These are phyloP conservation scores for Sebastes jordani DNA, from an alignment of 2,797 vertebrate genomes.

Conservation along the genomic window DNA sequence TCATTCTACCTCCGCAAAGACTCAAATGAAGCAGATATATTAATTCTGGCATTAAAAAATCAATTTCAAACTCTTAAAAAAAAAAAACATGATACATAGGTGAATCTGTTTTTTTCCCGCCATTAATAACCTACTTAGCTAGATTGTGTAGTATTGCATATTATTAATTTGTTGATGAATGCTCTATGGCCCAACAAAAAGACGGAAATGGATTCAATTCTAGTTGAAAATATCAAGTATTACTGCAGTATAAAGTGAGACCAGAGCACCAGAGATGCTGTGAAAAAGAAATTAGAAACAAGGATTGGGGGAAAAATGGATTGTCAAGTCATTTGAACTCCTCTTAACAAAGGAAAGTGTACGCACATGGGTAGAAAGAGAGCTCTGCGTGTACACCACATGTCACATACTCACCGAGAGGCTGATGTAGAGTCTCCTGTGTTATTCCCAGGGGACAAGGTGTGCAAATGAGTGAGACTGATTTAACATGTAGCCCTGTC, in stretches of 20 bases:
- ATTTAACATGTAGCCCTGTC: constrained; percentile 75
- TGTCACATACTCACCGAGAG: constrained; percentile 33
- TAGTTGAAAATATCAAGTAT: constrained; percentile 3
- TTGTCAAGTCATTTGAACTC: neutral
- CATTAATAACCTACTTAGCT: neutral
- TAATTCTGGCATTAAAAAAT: too few relatives aligned
- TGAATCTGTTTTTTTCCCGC: too few relatives aligned
- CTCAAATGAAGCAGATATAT: too few relatives aligned
- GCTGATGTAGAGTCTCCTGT: constrained; percentile 45
- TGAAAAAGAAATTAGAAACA: neutral
- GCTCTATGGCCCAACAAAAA: neutral
- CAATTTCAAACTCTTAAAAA: too few relatives aligned
- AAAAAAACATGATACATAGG: too few relatives aligned
- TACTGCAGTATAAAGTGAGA: neutral
- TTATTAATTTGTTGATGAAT: constrained; percentile 10
- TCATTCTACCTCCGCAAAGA: too few relatives aligned
- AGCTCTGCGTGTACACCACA: neutral
- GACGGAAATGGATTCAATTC: constrained; percentile 7
- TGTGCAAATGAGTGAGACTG: constrained; percentile 79
- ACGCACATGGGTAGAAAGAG: neutral
- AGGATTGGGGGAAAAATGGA: neutral
- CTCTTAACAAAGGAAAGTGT: neutral
- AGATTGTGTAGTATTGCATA: neutral
- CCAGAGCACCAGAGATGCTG: neutral
- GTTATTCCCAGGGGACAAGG: constrained; percentile 55